phyloP scores from a whole-genome alignment of 2,797 vertebrate species.

The Bufotes viridis region DNA sequence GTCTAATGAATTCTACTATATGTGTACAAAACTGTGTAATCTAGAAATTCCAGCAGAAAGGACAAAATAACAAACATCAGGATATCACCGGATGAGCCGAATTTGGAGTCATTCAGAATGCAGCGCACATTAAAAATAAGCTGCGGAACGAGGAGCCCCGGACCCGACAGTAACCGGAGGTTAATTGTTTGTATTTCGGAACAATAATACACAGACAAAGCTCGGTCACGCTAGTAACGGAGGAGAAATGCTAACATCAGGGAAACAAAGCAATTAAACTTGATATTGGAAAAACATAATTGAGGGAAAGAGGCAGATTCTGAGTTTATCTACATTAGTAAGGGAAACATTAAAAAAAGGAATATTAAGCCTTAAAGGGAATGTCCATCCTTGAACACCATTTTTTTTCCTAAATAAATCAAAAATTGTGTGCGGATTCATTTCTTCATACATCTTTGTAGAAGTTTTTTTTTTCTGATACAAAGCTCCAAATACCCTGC shows the following conservation, averaged over 20 bases:
- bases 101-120: background rate
- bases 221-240: background rate
- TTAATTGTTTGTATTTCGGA: background rate
- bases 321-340: background rate
- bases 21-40: background rate
- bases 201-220: constrained; percentile 21
- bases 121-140: constrained; percentile 5
- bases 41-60: background rate
- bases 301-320: background rate
- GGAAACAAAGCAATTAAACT: background rate
- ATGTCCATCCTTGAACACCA: background rate
- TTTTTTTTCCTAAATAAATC: background rate
- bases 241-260: constrained; percentile 14
- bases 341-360: background rate
- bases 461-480: no score
- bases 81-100: background rate
- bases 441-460: no score
- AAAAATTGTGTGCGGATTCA: no score
- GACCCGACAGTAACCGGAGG: background rate
- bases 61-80: background rate
- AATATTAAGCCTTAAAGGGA: background rate
- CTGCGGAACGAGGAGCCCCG: background rate
- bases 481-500: background rate
- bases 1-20: background rate
- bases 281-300: constrained; percentile 5